phyloP scores from a whole-genome alignment of 2,888 invertebrate species.

The Leptogaster cylindrica region DNA sequence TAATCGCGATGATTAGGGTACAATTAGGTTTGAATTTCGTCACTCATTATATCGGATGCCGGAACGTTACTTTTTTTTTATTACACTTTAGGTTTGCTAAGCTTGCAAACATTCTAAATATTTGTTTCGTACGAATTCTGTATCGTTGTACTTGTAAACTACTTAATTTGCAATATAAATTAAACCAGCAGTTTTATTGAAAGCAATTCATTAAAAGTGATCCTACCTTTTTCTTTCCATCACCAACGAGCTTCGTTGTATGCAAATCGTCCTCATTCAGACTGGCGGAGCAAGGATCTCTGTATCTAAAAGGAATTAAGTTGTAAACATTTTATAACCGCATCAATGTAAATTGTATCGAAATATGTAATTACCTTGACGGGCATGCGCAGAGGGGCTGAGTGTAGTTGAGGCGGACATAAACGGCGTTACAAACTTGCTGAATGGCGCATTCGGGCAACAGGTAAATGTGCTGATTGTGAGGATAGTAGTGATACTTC shows the following conservation, averaged over 20 bases:
- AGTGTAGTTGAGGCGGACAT: conserved; percentile 88
- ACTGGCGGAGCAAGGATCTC: conserved; percentile 90
- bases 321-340: conserved; percentile 14
- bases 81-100: too few relatives aligned
- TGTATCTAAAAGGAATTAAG: conserved; percentile 63
- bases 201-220: too few relatives aligned
- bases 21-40: too few relatives aligned
- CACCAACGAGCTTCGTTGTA: conserved; percentile 87
- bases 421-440: conserved; percentile 93
- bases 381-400: conserved; percentile 93
- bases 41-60: too few relatives aligned
- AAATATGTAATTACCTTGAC: conserved; percentile 64
- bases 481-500: conserved; percentile 92
- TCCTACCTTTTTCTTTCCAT: conserved; percentile 82
- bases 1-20: too few relatives aligned
- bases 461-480: conserved; percentile 90
- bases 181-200: too few relatives aligned
- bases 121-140: too few relatives aligned
- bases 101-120: too few relatives aligned
- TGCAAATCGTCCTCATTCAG: conserved; percentile 89
- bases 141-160: too few relatives aligned
- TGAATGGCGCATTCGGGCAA: conserved; percentile 94
- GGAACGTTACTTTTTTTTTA: too few relatives aligned
- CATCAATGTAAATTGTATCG: conserved; percentile 14
- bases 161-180: too few relatives aligned